Conservation (phyloP, 2,797 vertebrate genomes). For the Urocyon cinereoargenteus region DNA sequence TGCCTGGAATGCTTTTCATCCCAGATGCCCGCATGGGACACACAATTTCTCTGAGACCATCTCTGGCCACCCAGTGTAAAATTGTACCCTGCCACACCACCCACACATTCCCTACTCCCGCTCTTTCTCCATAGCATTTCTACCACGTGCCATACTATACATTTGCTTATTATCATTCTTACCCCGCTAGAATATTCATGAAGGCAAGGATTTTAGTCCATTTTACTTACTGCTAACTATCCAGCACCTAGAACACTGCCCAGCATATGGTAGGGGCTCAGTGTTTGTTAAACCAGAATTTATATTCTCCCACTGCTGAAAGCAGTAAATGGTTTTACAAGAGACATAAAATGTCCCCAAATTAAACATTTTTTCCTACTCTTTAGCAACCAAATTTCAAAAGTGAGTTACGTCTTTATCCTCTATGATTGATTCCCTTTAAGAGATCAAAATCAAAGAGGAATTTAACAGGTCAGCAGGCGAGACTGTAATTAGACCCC, state of each 20-base stretch:
- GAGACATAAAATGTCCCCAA: not conserved
- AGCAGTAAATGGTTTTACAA: not conserved
- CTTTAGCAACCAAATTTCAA: not conserved
- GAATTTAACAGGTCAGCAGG: not conserved
- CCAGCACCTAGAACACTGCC: not conserved
- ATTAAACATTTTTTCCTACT: conserved; percentile 32
- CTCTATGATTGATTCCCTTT: conserved; percentile 16
- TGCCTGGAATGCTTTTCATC: not conserved
- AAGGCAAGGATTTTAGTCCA: conserved; percentile 54
- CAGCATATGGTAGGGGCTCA: not conserved
- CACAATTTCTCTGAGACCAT: not conserved
- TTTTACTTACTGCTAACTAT: conserved; percentile 57
- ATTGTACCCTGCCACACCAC: not conserved
- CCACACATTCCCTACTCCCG: not conserved
- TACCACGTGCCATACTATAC: not conserved
- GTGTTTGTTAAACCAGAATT: conserved; percentile 48
- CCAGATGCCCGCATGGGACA: not conserved
- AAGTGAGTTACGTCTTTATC: conserved; percentile 34
- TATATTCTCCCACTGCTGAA: conserved; percentile 31
- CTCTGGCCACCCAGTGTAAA: not conserved
- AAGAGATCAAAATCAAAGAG: not conserved
- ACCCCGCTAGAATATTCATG: not conserved
- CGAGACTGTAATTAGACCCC: not conserved
- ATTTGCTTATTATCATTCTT: conserved; percentile 36
- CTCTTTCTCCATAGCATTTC: not conserved